Evolutionary conservation across 2,797 vertebrate genomes (phyloP), one percentile per base, ranked within the genome.

Genomic region (Danionella dracula): DNA sequence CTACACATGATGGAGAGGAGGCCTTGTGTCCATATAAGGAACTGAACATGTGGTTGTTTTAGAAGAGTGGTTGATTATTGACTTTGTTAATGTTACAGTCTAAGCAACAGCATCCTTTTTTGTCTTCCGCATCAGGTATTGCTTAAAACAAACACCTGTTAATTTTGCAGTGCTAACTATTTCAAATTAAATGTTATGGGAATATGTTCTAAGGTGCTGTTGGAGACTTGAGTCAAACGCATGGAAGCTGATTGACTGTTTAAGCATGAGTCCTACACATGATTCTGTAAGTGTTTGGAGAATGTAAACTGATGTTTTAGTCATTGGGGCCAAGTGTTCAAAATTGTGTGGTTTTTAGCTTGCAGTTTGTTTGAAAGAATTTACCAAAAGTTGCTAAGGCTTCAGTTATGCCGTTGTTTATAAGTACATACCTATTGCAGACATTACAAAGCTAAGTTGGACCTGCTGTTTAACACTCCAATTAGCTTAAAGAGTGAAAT

Each of bases 41-140:
- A 21, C 53, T 23, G n/a, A 4, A 10, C n/a, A 38, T 17, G 15
- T 38, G 41, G 19, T 4, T 16, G 17, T 66, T 66, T 37, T 15
- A 56, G 8, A 37, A 17, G 32, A 20, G 20, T 3, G 13, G 17
- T 41, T 35, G 13, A 49, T 38, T 23, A 27, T 31, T 61, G 56
- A 62, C 40, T 58, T 73, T 6, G 37, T 50, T 45, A 63, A 63
- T 70, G 54, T 67, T 72, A 37, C 44, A 34, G 58, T 41, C 23
- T 71, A 31, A 48, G 29, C 5, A 44, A 53, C 37, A 12, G 44
- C 51, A 68, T 58, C 45, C 73, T 73, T 73, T 60, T 27, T 4
- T 62, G 44, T 55, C 27, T 56, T 42, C 32, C 48, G 27, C 34
- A 13, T 38, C 12, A 40, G 32, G 31, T 21, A 35, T 21, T 38